Base-by-base conservation (phyloP, 2,797 vertebrate genomes). In the Cyclura pinguis region DNA sequence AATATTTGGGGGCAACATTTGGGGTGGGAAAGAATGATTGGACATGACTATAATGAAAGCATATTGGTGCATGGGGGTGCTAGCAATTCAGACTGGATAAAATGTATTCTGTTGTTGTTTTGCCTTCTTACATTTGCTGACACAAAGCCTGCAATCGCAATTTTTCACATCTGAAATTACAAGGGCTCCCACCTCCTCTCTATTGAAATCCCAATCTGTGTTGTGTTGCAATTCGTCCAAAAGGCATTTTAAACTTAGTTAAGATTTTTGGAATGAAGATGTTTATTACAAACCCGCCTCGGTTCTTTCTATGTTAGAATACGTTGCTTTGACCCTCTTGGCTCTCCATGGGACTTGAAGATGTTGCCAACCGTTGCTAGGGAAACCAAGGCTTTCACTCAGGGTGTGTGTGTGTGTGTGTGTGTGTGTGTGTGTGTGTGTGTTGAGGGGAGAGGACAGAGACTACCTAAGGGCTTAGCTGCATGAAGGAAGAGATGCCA, bases 181-280 rank as follows among this genome's bases (percentile, higher is more conserved):
- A 42, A 86, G 35, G 55, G 38, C 27, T 35, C 64, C 76, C 50
- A 18, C 10, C 29, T 69, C 67, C 67, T 29, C 29, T 69, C 76
- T 16, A 1, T 35, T 16, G 69, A 80, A 83, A 83, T 47, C 64
- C 4, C 20, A 6, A 42, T 67, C 55, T 52, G 82, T 67, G 6
- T 74, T 42, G 80, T 55, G n/a, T 55, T 67, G 42, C 72, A 76
- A 62, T 29, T 64, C 69, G 22, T 32, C 55, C 35, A 38, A 87
- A 69, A 57, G 13, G 42, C 24, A 14, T 90, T 52, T 76, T 87
- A 50, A 90, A 87, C 35, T 84, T 24, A 24, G 80, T 42, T 69
- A 77, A 84, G 42, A 87, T 42, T n/a, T 76, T 77, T 83, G 69
- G 67, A 90, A 90, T 87, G 67, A 57, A 20, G 52, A 50, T 55